Conservation (phyloP, 1,140 invertebrate genomes). For the Zaprionus camerounensis region DNA sequence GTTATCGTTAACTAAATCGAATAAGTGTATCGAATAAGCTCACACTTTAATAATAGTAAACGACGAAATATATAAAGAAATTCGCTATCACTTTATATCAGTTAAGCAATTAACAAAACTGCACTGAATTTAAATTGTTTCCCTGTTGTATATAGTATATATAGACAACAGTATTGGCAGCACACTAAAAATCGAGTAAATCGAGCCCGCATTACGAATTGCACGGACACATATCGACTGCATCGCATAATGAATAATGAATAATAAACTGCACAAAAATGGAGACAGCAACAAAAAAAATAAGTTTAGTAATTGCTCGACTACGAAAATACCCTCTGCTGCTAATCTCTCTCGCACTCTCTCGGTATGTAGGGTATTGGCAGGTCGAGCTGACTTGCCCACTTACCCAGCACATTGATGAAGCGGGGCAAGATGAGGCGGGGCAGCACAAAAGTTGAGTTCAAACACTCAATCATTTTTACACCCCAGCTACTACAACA, state of each 20-base stretch:
- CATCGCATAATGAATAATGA: not conserved
- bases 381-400: not conserved
- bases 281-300: not conserved
- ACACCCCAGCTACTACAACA: conserved; percentile 60
- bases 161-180: not conserved
- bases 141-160: not conserved
- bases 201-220: not conserved
- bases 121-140: not conserved
- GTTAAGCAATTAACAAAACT: not conserved
- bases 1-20: too few relatives aligned
- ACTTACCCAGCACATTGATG: not conserved
- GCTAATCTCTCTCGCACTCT: not conserved
- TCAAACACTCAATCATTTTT: conserved; percentile 80
- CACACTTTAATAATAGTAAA: too few relatives aligned
- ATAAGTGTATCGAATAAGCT: too few relatives aligned
- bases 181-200: not conserved
- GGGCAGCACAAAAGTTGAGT: conserved; percentile 64
- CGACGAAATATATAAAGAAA: too few relatives aligned
- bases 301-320: not conserved
- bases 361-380: not conserved
- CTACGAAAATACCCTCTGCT: not conserved
- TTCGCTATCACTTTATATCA: not conserved
- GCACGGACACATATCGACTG: not conserved
- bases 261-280: not conserved
- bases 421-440: conserved; percentile 8